Base-by-base conservation (phyloP, 2,797 vertebrate genomes). In the Melanotaenia parkinsoni region DNA sequence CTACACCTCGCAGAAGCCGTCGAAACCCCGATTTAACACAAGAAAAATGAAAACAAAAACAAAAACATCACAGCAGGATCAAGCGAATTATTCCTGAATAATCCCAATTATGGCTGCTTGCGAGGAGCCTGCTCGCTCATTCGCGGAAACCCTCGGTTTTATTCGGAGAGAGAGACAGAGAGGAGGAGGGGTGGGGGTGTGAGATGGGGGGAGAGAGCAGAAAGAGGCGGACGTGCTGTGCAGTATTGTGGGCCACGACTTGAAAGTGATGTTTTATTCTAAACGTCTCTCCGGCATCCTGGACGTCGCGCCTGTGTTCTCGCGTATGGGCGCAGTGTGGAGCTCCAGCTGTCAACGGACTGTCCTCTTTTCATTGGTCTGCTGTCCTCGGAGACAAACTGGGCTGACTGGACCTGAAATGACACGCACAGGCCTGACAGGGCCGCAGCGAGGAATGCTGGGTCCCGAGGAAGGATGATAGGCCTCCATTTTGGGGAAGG, bases 51-150 rank as follows among this genome's bases (percentile, higher is more conserved):
- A 45, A 47, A 33, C 0, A 12, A 56, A 69, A 77, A 74, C 24
- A 63, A 85, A 83, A 80, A 77, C 77, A 83, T 76, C 71, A 67
- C 80, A 79, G 54, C 72, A 76, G 85, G 87, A 88, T 87, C 84
- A 76, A 76, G 82, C 77, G 83, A 90, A 92, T 92, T 89, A 88
- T 91, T 91, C 86, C 88, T 86, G 87, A 92, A 91, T 93, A 90
- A 92, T 92, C 90, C 88, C 89, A 93, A 92, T 92, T 91, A 93
- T 92, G 91, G 88, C 91, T 92, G 89, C 90, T 91, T 69, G 90
- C 85, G 59, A 82, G 88, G 85, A 89, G 81, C 89, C 89, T 85
- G 86, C 84, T 92, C 89, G 91, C 86, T 75, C 88, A 86, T 89
- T 84, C 79, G 73, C 92, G 93, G 91, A 87, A 86, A 86, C 56